These are phyloP conservation scores for Eptesicus fuscus DNA, from an alignment of 2,113 vertebrate species.

Conservation along the genomic window DNA sequence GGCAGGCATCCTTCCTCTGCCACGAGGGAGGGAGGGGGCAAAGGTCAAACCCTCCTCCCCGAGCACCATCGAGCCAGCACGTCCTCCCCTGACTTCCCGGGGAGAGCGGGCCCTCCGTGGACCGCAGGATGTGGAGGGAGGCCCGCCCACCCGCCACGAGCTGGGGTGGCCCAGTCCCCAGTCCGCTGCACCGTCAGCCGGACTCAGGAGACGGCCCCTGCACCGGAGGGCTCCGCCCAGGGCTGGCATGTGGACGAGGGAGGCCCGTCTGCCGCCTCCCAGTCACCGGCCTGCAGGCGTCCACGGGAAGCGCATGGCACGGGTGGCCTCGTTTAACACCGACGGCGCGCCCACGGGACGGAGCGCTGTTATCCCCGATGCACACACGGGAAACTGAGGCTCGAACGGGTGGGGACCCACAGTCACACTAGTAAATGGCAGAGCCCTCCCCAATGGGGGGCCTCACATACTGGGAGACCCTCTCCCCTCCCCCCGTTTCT, in stretches of 20 bases:
- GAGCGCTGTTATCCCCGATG: not conserved
- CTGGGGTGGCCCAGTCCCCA: not conserved
- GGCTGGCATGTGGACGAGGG: no score
- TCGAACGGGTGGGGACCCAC: not conserved
- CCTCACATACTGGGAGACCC: not conserved
- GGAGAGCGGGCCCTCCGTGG: not conserved
- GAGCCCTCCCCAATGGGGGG: not conserved
- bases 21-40: not conserved
- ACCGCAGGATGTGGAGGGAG: not conserved
- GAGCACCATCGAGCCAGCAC: not conserved
- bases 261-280: not conserved
- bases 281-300: rapidly evolving
- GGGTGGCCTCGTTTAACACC: not conserved
- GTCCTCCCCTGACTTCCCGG: not conserved
- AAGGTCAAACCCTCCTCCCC: slow-evolving; percentile 13
- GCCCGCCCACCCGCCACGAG: not conserved
- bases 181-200: rapidly evolving
- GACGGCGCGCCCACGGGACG: rapidly evolving
- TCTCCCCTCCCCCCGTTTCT: not conserved
- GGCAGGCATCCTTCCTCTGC: slow-evolving; percentile 44
- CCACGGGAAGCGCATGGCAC: not conserved
- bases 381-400: not conserved
- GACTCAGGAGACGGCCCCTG: not conserved
- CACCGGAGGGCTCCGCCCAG: rapidly evolving
- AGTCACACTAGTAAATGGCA: not conserved